Evolutionary conservation across 30 jellyfish, hydroid and myxozoan genomes (phyloP), one percentile per base, ranked within the genome.

Genomic region (Turritopsis dohrnii): DNA sequence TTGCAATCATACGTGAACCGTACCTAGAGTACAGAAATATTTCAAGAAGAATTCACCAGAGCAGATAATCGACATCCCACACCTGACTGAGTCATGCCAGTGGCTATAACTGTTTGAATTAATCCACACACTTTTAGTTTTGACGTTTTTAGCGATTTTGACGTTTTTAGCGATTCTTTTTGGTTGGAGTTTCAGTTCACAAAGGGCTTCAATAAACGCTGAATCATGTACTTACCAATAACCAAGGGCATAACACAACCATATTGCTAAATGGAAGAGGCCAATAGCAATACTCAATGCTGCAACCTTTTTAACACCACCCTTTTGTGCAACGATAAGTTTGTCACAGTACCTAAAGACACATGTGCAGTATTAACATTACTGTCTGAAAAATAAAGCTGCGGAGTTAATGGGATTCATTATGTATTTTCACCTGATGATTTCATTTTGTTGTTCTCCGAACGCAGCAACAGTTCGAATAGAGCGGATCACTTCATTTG

Each of bases 211-310:
- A n/a, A n/a, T n/a, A n/a, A n/a, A n/a, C n/a, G n/a, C n/a, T n/a
- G n/a, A n/a, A n/a, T n/a, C 28, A 21, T 23, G n/a, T n/a, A 82
- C 96, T 87, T 21, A 92, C 98, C 98, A 92, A 75, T 88, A 92
- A 0, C 95, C 95, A 21, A 92, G 86, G 19, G 98, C 95, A 79
- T 88, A 88, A 53, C 98, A 92, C 28, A 89, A 80, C 88, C 88
- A 92, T 21, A 92, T 88, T 30, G 86, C 95, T 75, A 88, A 88
- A 80, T 92, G 96, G 79, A 92, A 92, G 22, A 88, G 84, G 13
- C 96, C 98, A 31, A 92, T 85, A 8, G 98, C 94, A 18, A 85
- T 81, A 41, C 98, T 96, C 54, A 89, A 79, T 28, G 96, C 82
- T 1, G 76, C 71, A 13, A 94, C 96, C 79, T 92, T 92, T 81